Base-by-base conservation (phyloP, 35 echinoderm and acorn worm species). In the Lytechinus pictus region DNA sequence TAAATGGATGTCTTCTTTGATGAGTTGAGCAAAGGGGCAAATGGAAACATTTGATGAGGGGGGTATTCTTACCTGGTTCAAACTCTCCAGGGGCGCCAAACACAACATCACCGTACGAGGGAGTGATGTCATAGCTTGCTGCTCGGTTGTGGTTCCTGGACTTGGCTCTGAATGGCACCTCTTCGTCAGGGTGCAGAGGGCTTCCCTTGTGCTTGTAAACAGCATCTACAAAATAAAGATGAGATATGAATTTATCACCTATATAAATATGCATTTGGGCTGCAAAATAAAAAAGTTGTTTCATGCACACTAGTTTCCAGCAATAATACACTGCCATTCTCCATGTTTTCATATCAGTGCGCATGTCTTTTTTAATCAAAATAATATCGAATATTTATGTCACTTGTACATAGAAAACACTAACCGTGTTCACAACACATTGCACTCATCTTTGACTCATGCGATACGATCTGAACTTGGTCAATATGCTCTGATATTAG, bases 81-180 rank as follows among this genome's bases (percentile, higher is more conserved):
- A 93, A 93, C 53, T 93, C 92, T 9, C 92, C 54, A 27, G 92
- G 54, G 53, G 91, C 91, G 27, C 90, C 95, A 94, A 97, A 99
- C 54, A 98, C 97, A 13, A 99, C 94, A 57, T 99, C 98, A 87
- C 98, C 98, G 44, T 92, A 87, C 3, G 94, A 92, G 60, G 98
- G 98, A 9, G 97, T 95, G n/a, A 99, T 95, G 56, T 97, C 95
- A 95, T 99, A 99, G 19, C 92, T 96, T 94, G 97, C 97, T 58
- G 94, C 95, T 54, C 94, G 57, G 52, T 53, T 96, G 87, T 95
- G 93, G 93, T 98, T 98, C 56, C 96, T 95, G 27, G 98, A 99
- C 91, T 97, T 98, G 66, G 94, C 87, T 66, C 88, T 89, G 16
- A 95, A 53, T 28, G 96, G 92, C 13, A 95, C 86, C 28, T 92